Percentiles rank a stretch among this genome's conserved stretches.
Conservation (phyloP, 2,888 invertebrate genomes). For the Odontocerum albicorne region DNA sequence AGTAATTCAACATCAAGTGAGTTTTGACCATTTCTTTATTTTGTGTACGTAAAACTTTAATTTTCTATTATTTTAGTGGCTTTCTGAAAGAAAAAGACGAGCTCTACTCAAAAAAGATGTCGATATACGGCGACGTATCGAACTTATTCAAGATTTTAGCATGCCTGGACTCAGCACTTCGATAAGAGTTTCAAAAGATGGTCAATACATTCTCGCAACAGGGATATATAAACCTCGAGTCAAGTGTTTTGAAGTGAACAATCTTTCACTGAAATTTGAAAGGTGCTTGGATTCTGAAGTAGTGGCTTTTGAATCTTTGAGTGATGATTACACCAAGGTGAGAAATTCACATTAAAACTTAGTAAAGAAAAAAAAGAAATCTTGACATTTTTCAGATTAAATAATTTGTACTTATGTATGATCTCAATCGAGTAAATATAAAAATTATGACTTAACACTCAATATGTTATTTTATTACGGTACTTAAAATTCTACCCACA, state of each 20-base stretch:
- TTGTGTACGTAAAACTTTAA: no score
- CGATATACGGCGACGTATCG: conserved; percentile 86
- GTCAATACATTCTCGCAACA: conserved; percentile 87
- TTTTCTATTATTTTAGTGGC: conserved; percentile 69
- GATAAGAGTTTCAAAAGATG: conserved; percentile 85
- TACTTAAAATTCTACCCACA: no score
- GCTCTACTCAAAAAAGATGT: conserved; percentile 84
- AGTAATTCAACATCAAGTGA: conserved; percentile 44
- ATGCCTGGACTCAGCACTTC: conserved; percentile 94
- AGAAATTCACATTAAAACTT: conserved; percentile 33
- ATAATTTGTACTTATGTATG: no score
- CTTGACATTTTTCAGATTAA: no score
- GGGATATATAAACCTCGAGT: conserved; percentile 96
- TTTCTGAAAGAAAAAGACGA: conserved; percentile 80
- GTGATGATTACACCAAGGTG: conserved; percentile 96
- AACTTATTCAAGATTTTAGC: conserved; percentile 98
- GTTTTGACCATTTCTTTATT: no score
- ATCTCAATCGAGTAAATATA: no score
- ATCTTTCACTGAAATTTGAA: conserved; percentile 96
- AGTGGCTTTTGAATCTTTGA: conserved; percentile 87
- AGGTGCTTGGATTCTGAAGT: conserved; percentile 97
- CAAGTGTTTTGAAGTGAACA: conserved; percentile 94
- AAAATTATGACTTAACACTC: no score
- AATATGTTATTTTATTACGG: no score
- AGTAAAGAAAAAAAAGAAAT: no score